Conservation (phyloP, 2,113 vertebrate genomes). For the Crotalus horridus region DNA sequence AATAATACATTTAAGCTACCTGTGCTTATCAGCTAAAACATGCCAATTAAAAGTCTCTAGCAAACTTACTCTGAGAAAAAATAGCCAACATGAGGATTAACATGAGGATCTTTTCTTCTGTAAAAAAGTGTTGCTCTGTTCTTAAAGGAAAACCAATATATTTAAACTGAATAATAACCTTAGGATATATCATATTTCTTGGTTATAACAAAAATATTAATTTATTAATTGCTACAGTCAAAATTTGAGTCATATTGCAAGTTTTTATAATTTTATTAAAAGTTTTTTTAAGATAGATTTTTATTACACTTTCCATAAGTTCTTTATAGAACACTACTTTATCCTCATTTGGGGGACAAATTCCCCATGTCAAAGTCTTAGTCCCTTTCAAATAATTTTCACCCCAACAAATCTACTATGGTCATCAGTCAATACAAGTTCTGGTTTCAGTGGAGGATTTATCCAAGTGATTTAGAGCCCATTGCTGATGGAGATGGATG, state of each 20-base stretch:
- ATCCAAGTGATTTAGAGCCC: not conserved
- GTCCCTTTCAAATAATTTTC: not conserved
- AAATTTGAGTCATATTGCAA: not conserved
- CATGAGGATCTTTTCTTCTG: not conserved
- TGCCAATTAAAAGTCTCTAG: not conserved
- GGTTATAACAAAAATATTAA: not conserved
- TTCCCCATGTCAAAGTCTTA: not conserved
- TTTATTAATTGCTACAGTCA: constrained; percentile 8
- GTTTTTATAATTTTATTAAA: not conserved
- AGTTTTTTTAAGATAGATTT: not conserved
- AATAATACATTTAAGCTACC: not conserved
- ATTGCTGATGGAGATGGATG: not conserved
- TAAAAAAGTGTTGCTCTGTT: not conserved
- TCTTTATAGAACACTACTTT: not conserved
- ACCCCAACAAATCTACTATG: not conserved
- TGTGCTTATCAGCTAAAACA: not conserved
- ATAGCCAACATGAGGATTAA: not conserved
- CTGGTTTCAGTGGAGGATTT: not conserved
- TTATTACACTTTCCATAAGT: not conserved
- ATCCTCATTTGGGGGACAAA: not conserved
- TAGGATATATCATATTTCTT: not conserved
- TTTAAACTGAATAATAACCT: not conserved
- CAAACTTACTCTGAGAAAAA: not conserved
- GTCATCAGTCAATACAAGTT: not conserved
- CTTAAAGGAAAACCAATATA: not conserved